These are phyloP conservation scores for Esperia sulphurella DNA, from an alignment of 2,888 invertebrate genomes.

Conservation along the genomic window DNA sequence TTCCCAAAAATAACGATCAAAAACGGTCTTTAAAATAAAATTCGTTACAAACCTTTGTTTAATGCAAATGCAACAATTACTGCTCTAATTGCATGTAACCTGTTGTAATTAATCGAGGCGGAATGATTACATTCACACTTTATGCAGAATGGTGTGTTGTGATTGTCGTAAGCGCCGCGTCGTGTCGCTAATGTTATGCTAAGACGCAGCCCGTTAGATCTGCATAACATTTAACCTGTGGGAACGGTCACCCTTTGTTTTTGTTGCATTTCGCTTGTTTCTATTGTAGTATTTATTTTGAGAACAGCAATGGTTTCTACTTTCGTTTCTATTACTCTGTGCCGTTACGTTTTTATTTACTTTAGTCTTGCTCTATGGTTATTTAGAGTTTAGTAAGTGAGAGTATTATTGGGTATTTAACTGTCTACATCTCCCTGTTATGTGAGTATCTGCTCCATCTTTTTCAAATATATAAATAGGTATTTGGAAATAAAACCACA, in stretches of 20 bases:
- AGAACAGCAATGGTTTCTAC: background rate
- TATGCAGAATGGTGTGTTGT: slow-evolving; percentile 42
- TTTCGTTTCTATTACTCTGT: too few relatives aligned
- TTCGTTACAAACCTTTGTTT: slow-evolving; percentile 6
- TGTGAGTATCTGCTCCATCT: too few relatives aligned
- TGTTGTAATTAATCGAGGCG: slow-evolving; percentile 49
- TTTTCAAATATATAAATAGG: too few relatives aligned
- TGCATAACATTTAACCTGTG: slow-evolving; percentile 28
- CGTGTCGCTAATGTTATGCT: slow-evolving; percentile 1
- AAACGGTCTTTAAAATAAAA: background rate
- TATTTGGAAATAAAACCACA: too few relatives aligned
- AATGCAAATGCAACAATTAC: slow-evolving; percentile 30
- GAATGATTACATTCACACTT: slow-evolving; percentile 39
- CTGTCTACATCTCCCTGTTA: too few relatives aligned
- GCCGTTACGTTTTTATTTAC: too few relatives aligned
- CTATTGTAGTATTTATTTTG: slow-evolving; percentile 12
- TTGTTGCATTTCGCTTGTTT: slow-evolving; percentile 15
- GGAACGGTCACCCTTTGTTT: slow-evolving; percentile 28
- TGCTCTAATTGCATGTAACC: slow-evolving; percentile 42
- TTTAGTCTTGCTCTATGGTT: too few relatives aligned
- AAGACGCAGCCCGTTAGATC: slow-evolving; percentile 28
- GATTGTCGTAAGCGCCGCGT: slow-evolving; percentile 47
- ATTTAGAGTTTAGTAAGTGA: too few relatives aligned
- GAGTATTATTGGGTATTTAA: too few relatives aligned
- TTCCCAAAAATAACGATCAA: background rate